phyloP scores from a whole-genome alignment of 2,113 vertebrate genomes.

The Amphiprion ocellaris region DNA sequence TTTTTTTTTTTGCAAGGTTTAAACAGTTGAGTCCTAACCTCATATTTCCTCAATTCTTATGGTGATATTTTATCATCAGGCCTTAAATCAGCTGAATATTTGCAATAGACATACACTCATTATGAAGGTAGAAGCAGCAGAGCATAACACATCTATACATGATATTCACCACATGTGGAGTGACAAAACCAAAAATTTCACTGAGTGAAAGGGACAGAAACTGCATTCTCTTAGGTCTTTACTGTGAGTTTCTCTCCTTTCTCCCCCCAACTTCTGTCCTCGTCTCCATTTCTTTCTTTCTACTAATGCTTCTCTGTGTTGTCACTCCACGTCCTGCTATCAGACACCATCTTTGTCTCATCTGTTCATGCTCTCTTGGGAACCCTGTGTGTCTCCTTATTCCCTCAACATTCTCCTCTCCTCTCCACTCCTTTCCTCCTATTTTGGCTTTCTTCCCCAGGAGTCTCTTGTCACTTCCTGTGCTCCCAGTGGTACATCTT shows the following conservation, averaged over 20 bases:
- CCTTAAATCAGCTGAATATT: conserved; percentile 30
- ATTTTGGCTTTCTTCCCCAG: conserved; percentile 63
- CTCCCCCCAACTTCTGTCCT: conserved; percentile 53
- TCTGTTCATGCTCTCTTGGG: conserved; percentile 68
- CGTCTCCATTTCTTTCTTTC: conserved; percentile 45
- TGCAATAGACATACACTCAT: conserved; percentile 11
- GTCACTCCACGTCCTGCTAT: conserved; percentile 66
- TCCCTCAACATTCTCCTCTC: conserved; percentile 56
- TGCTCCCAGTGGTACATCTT: conserved; percentile 64
- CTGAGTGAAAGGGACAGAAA: conserved; percentile 22
- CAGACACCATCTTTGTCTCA: conserved; percentile 70
- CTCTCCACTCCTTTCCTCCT: conserved; percentile 44
- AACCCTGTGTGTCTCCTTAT: conserved; percentile 73
- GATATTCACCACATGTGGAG: conserved; percentile 13
- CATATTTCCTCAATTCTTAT: not conserved
- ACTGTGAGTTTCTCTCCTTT: conserved; percentile 46
- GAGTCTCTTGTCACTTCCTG: conserved; percentile 76
- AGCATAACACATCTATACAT: conserved; percentile 41
- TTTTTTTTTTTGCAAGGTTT: not conserved
- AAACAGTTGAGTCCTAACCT: not conserved
- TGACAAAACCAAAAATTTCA: conserved; percentile 26
- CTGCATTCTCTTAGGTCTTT: conserved; percentile 34
- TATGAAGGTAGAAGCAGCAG: conserved; percentile 21
- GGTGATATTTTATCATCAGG: not conserved
- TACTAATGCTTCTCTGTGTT: conserved; percentile 68